Evolutionary conservation across 2,888 invertebrate genomes (phyloP).

Genomic region (Endomychus coccineus): DNA sequence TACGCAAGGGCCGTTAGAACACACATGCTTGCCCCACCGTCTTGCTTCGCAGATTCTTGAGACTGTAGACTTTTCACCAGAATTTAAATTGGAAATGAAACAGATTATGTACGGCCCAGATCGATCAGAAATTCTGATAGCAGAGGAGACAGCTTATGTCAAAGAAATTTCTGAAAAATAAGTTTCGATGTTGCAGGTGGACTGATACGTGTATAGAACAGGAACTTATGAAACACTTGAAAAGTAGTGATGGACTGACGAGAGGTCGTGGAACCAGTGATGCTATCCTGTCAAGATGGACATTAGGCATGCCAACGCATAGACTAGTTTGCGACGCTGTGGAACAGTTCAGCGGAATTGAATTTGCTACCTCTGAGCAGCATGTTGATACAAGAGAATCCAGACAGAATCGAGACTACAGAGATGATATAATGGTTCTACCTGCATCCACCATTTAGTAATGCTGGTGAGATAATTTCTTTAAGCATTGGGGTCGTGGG

Average conservation of each 20-base stretch:
- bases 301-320: not conserved
- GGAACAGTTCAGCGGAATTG: conserved; percentile 23
- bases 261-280: conserved; percentile 10
- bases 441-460: conserved; percentile 7
- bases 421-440: conserved; percentile 9
- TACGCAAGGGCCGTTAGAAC: conserved; percentile 23
- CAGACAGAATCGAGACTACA: conserved; percentile 11
- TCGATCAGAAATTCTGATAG: not conserved
- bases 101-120: not conserved
- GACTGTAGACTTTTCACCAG: not conserved
- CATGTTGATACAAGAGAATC: conserved; percentile 20
- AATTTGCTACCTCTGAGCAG: conserved; percentile 15
- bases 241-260: conserved; percentile 9
- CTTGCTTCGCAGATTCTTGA: not conserved
- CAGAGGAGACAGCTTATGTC: not conserved
- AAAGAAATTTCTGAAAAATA: not conserved
- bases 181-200: conserved; percentile 6
- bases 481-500: conserved; percentile 13
- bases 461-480: conserved; percentile 8
- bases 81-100: not conserved
- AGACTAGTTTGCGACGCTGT: conserved; percentile 6
- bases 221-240: conserved; percentile 7
- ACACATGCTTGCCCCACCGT: conserved; percentile 10
- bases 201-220: conserved; percentile 7
- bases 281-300: conserved; percentile 5